A percentile compares a stretch with the other conserved stretches of the same genome.
These are phyloP conservation scores for Variabilichromis moorii DNA, from an alignment of 2,113 vertebrate genomes.

Conservation along the genomic window DNA sequence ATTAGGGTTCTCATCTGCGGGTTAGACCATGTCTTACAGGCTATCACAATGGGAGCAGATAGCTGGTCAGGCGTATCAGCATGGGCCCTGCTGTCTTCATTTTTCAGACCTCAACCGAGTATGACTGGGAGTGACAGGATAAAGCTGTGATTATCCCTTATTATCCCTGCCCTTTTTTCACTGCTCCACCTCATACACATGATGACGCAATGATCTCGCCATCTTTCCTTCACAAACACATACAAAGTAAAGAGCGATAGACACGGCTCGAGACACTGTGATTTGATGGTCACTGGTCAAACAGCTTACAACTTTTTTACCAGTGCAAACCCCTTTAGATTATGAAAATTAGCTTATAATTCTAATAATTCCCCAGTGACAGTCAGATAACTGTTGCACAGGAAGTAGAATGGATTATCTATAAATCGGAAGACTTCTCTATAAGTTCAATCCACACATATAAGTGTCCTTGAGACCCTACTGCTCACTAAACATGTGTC, in stretches of 20 bases:
- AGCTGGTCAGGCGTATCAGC: conserved; percentile 19
- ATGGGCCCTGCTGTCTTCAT: conserved; percentile 18
- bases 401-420: not conserved
- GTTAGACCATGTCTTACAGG: conserved; percentile 15
- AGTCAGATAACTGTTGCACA: not conserved
- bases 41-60: conserved; percentile 8
- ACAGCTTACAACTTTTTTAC: not conserved
- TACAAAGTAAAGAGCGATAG: not conserved
- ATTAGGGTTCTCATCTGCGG: conserved; percentile 34
- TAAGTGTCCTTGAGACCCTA: not conserved
- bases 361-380: not conserved
- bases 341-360: not conserved
- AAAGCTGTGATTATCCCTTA: conserved; percentile 54
- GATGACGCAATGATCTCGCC: not conserved
- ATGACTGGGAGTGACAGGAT: conserved; percentile 39
- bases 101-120: not conserved
- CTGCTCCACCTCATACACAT: conserved; percentile 7
- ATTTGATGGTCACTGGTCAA: not conserved
- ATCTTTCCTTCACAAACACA: not conserved
- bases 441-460: not conserved
- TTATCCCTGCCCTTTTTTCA: conserved; percentile 35
- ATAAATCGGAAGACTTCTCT: not conserved
- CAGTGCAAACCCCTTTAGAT: not conserved
- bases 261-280: not conserved
- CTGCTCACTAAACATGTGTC: not conserved